These are phyloP conservation scores for Epinotia nisella DNA, from an alignment of 2,888 invertebrate species.

Conservation along the genomic window DNA sequence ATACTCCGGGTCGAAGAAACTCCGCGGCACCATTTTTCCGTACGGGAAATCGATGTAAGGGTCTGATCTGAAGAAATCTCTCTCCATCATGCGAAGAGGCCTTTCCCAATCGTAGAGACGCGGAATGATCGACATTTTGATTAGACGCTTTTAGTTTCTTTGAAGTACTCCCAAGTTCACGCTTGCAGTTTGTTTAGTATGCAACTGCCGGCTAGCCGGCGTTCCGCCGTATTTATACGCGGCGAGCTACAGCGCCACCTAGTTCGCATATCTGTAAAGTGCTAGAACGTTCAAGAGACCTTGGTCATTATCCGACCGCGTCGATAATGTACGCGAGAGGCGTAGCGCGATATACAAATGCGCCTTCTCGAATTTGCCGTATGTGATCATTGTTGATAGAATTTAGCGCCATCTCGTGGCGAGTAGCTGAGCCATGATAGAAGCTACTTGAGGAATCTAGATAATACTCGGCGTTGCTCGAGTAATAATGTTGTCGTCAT, in stretches of 20 bases:
- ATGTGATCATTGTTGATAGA: neutral
- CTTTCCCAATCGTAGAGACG: slow-evolving; percentile 64
- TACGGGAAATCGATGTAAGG: slow-evolving; percentile 55
- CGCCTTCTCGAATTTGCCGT: slow-evolving; percentile 43
- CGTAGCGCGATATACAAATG: neutral
- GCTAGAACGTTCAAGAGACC: slow-evolving; percentile 57
- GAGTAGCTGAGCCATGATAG: slow-evolving; percentile 53
- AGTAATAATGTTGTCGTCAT: neutral
- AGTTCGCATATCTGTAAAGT: slow-evolving; percentile 44
- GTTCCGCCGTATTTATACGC: slow-evolving; percentile 55
- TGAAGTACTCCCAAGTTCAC: slow-evolving; percentile 32
- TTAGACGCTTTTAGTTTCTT: slow-evolving; percentile 26
- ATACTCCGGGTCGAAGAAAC: slow-evolving; percentile 49
- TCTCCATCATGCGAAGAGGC: slow-evolving; percentile 71
- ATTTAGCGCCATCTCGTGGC: slow-evolving; percentile 58
- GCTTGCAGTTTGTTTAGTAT: slow-evolving; percentile 32
- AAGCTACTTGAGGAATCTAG: slow-evolving; percentile 28
- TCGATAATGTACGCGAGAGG: slow-evolving; percentile 46
- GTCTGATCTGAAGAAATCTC: slow-evolving; percentile 61
- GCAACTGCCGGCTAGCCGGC: slow-evolving; percentile 43
- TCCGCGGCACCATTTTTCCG: slow-evolving; percentile 52
- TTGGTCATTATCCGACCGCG: slow-evolving; percentile 34
- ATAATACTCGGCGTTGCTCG: neutral
- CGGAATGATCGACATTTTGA: slow-evolving; percentile 70
- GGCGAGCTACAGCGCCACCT: slow-evolving; percentile 57